Percentiles rank a stretch among this genome's conserved stretches.
These are phyloP conservation scores for Lophura nycthemera DNA, from an alignment of 2,113 vertebrate species.

Conservation along the genomic window DNA sequence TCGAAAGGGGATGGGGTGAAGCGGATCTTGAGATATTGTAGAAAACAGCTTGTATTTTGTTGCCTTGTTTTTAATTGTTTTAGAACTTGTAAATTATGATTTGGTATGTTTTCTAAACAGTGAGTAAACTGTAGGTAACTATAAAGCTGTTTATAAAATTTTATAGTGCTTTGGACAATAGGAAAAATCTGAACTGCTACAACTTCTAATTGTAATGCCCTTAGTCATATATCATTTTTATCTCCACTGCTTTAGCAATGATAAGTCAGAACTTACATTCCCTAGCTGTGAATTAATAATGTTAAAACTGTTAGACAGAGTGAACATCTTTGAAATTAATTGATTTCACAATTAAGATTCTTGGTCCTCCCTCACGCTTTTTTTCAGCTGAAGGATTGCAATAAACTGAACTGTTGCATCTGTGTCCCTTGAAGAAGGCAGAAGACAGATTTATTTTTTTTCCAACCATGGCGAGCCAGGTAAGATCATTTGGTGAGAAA, in stretches of 20 bases:
- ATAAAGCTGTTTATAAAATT: not conserved
- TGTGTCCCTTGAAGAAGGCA: fast-evolving
- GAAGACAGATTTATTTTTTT: not conserved
- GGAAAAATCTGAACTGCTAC: not conserved
- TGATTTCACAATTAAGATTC: not conserved
- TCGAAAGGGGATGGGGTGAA: not conserved
- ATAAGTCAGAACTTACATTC: not conserved
- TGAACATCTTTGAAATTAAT: not conserved
- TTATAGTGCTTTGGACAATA: not conserved
- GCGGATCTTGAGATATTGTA: fast-evolving
- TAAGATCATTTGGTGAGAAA: slow-evolving; percentile 63
- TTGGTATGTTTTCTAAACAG: not conserved
- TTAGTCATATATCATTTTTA: not conserved
- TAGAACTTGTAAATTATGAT: not conserved
- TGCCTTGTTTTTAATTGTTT: not conserved
- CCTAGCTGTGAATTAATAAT: not conserved
- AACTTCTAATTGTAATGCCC: not conserved
- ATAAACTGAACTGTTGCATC: not conserved
- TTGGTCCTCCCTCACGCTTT: not conserved
- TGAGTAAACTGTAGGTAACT: not conserved
- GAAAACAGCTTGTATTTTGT: not conserved
- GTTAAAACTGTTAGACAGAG: not conserved
- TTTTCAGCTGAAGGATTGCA: slow-evolving; percentile 23
- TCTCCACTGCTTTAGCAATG: not conserved
- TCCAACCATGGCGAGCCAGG: slow-evolving; percentile 71